Evolutionary conservation across 2,113 vertebrate genomes (phyloP), one percentile per base, ranked within the genome.

Genomic region (Zosterops hypoxanthus): DNA sequence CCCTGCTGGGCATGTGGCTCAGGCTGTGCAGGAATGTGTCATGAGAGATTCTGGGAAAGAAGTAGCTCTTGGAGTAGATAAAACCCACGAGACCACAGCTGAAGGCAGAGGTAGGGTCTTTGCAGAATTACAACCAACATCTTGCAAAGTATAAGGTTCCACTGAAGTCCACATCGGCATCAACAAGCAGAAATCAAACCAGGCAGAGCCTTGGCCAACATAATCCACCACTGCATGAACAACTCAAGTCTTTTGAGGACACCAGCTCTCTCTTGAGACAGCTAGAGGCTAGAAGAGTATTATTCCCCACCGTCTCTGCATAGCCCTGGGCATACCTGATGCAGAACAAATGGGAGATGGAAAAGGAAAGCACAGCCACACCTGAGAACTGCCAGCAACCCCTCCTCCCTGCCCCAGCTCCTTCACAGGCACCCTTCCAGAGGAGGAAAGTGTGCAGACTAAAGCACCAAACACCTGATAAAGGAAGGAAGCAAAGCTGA

Each of bases 1-100:
- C 50, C n/a, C 46, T 39, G 39, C 31, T 31, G 11, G 49, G 49
- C 39, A 63, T 10, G 29, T 0, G 2, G 68, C 28, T 91, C 57
- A 68, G 34, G 44, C 33, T 3, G 1, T 12, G 39, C 2, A 0
- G 28, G 9, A 64, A 84, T 1, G 11, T 55, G 49, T 22, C 15
- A 19, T 1, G 5, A 65, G 18, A 73, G 11, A 36, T 77, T 41
- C 29, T 78, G 31, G 13, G 33, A 49, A 88, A 70, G 26, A 82
- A 86, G 34, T 16, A 88, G 41, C 16, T 14, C n/a, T 61, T 25
- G 49, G 24, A 78, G 52, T 5, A 66, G 52, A 31, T 26, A 85
- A 79, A 86, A 50, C 2, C 18, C 59, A 36, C 0, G 0, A 82
- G 57, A 88, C 12, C 7, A 21, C 36, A 64, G 16, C 14, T 57